Evolutionary conservation across 2,888 invertebrate genomes (phyloP), one percentile per base, ranked within the genome.

Genomic region (Tetranychus piercei): DNA sequence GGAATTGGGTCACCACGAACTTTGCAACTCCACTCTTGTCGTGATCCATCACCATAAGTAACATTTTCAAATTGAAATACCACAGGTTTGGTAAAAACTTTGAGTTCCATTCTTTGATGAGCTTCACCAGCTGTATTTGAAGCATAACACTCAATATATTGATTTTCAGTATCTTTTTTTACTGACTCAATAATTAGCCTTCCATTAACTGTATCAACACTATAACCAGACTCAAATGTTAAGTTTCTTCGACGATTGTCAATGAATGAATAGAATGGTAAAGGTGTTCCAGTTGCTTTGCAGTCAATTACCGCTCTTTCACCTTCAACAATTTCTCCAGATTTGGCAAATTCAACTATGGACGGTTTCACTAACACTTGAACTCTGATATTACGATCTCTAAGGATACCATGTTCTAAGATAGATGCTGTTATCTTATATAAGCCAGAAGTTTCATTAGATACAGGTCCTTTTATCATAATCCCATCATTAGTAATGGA

Each of bases 221-320:
- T 74, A 74, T 79, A 80, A 22, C 80, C 80, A 45, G 78, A 76
- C 23, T 73, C 86, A 8, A 84, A 86, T 9, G 88, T 87, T 75
- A 92, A 85, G 82, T 92, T 88, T 81, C 87, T 86, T 73, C 89
- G 87, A 7, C 80, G 77, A 69, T 78, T 77, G 76, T 90, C 89
- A 75, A 92, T 88, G 93, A 93, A 94, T 44, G 87, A 87, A 81
- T 89, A 90, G 74, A 86, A 87, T 71, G 93, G 93, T n/a, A 88
- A 87, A 1, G 94, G 94, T 81, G 92, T 92, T 22, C 92, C 93
- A 64, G 84, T 86, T 0, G 91, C 92, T 78, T 86, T 87, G 81
- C 94, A 94, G 74, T 86, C 85, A 65, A 91, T 87, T 1, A 87
- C 86, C 64, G 89, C 89, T 44, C 88, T 85, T 82, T 90, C 90